These are phyloP conservation scores for Scrobipalpa costella DNA, from an alignment of 2,888 invertebrate genomes.

Conservation along the genomic window DNA sequence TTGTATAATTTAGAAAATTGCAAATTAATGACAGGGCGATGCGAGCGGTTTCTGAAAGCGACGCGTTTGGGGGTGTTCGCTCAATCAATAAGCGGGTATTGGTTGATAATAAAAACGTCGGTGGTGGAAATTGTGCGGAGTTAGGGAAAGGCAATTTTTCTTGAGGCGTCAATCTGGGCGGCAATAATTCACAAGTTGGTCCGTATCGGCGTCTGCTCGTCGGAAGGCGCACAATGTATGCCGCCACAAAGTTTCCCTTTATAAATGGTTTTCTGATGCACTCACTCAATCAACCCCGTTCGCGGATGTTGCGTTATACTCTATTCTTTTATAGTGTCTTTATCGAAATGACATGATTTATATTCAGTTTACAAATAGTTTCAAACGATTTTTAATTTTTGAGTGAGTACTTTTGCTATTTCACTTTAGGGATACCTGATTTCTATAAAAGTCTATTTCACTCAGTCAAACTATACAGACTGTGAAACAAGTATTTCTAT, in stretches of 20 bases:
- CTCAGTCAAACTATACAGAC: not conserved
- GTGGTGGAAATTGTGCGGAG: conserved; percentile 40
- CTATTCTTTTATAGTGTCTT: conserved; percentile 11
- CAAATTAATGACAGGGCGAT: conserved; percentile 21
- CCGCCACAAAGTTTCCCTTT: conserved; percentile 31
- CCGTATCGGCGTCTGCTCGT: conserved; percentile 32
- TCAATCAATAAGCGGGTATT: conserved; percentile 36
- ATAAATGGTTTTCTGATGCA: conserved; percentile 31
- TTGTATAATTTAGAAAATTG: conserved; percentile 24
- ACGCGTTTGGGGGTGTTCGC: conserved; percentile 29
- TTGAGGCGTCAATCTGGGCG: conserved; percentile 63
- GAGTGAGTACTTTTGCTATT: not conserved
- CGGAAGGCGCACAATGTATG: conserved; percentile 30
- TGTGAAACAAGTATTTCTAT: not conserved
- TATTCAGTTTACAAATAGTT: not conserved
- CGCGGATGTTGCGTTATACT: conserved; percentile 19
- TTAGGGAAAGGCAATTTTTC: conserved; percentile 64
- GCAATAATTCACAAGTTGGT: conserved; percentile 57
- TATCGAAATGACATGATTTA: conserved; percentile 10
- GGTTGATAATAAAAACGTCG: conserved; percentile 41
- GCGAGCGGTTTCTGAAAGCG: conserved; percentile 7
- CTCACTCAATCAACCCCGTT: conserved; percentile 26
- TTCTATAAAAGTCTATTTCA: not conserved
- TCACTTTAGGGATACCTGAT: not conserved
- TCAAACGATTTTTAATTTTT: not conserved